These are phyloP conservation scores for Sphinx pinastri DNA, from an alignment of 2,888 invertebrate species.

Conservation along the genomic window DNA sequence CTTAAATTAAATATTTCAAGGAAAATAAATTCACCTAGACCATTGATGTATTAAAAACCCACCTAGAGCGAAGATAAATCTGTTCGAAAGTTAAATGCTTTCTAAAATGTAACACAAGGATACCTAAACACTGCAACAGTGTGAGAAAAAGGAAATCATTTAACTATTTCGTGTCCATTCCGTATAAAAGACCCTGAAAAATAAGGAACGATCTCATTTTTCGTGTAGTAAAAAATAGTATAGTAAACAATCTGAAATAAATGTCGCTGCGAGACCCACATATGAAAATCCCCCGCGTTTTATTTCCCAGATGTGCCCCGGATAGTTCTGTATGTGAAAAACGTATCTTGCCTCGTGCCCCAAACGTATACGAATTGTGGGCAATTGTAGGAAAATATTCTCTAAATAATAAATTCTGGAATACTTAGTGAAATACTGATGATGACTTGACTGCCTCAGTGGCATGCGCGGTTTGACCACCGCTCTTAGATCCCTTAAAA, in stretches of 20 bases:
- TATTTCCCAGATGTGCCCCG: conserved; percentile 22
- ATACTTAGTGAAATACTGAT: too few species aligned
- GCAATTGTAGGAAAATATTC: not conserved
- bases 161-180: not conserved
- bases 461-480: too few species aligned
- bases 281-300: conserved; percentile 23
- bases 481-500: too few species aligned
- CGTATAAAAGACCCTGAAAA: conserved; percentile 6
- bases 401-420: not conserved
- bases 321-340: conserved; percentile 5
- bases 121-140: not conserved
- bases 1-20: too few species aligned
- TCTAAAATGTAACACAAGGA: not conserved
- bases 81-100: not conserved
- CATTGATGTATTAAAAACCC: too few species aligned
- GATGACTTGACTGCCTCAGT: too few species aligned
- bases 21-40: too few species aligned
- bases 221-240: conserved; percentile 16
- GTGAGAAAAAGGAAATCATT: not conserved
- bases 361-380: not conserved
- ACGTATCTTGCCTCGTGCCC: conserved; percentile 9
- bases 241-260: conserved; percentile 20
- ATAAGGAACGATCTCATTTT: conserved; percentile 3
- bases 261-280: conserved; percentile 16
- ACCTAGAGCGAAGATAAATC: too few species aligned